Conservation (phyloP, 2,797 vertebrate species). For the Galaxias olidus region DNA sequence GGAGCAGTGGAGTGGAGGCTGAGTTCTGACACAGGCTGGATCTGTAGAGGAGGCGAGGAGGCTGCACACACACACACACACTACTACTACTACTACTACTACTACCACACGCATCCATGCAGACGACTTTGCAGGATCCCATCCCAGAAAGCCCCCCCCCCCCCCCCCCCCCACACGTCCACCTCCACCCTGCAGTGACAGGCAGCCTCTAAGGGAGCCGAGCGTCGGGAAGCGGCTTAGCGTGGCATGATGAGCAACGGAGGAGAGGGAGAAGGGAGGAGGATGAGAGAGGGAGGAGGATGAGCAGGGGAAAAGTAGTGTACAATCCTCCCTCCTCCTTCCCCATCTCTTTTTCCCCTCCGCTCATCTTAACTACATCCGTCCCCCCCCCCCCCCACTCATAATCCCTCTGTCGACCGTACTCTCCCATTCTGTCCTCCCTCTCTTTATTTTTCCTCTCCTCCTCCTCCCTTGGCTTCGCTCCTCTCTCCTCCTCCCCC, state of each 20-base stretch:
- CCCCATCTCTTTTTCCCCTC: background rate
- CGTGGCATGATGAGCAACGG: background rate
- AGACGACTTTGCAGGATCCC: too few relatives aligned
- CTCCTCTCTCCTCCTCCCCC: background rate
- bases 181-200: too few relatives aligned
- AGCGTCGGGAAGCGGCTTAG: background rate
- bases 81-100: background rate
- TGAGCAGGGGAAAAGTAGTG: background rate
- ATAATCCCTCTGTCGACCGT: background rate
- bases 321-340: background rate
- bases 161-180: too few relatives aligned
- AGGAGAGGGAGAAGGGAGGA: background rate
- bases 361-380: background rate
- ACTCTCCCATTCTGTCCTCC: background rate
- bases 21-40: too few relatives aligned
- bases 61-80: background rate
- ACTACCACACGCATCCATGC: too few relatives aligned
- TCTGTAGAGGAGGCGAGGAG: background rate
- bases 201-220: background rate
- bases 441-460: background rate
- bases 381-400: background rate
- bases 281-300: background rate
- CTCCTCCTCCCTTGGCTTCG: background rate
- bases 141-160: too few relatives aligned
- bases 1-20: too few relatives aligned